Percentiles rank a stretch among this genome's conserved stretches.
Evolutionary conservation across 1,140 invertebrate species (phyloP).

Genomic region (Ceratoteleas bidentatus): DNA sequence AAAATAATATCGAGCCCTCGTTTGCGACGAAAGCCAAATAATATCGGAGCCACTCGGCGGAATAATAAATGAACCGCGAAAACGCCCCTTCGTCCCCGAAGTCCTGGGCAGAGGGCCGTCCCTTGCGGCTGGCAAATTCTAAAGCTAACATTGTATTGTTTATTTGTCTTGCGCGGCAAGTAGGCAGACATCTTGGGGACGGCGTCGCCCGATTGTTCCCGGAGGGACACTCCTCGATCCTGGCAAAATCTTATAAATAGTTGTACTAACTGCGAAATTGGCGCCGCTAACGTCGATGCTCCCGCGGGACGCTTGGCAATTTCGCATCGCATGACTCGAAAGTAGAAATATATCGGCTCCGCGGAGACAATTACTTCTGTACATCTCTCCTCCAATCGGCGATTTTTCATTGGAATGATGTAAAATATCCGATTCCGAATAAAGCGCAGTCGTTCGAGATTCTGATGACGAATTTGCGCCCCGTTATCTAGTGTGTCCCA

Average conservation of each 20-base stretch:
- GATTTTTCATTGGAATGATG: not conserved
- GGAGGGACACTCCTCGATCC: slow-evolving; percentile 65
- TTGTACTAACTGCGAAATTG: slow-evolving; percentile 67
- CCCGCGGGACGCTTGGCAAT: slow-evolving; percentile 47
- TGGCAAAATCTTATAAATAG: slow-evolving; percentile 65
- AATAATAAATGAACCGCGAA: slow-evolving; percentile 79
- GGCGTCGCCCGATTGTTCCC: slow-evolving; percentile 67
- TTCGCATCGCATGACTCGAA: slow-evolving; percentile 53
- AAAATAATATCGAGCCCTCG: slow-evolving; percentile 25
- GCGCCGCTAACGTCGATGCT: slow-evolving; percentile 60
- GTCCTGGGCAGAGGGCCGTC: slow-evolving; percentile 38
- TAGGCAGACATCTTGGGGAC: slow-evolving; percentile 60
- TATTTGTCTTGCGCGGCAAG: slow-evolving; percentile 69
- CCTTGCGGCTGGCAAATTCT: slow-evolving; percentile 68
- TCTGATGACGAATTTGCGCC: not conserved
- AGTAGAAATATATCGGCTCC: slow-evolving; percentile 42
- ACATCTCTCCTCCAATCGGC: not conserved
- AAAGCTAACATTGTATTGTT: slow-evolving; percentile 72
- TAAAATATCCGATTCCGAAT: not conserved
- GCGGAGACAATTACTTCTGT: slow-evolving; percentile 34
- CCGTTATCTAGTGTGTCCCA: not conserved
- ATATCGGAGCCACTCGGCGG: slow-evolving; percentile 58
- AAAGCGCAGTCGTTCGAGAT: not conserved
- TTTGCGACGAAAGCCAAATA: slow-evolving; percentile 37
- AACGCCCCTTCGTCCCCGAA: slow-evolving; percentile 68